Evolutionary conservation across 2,888 invertebrate species (phyloP).

Genomic region (Philhelius pedissequus): DNA sequence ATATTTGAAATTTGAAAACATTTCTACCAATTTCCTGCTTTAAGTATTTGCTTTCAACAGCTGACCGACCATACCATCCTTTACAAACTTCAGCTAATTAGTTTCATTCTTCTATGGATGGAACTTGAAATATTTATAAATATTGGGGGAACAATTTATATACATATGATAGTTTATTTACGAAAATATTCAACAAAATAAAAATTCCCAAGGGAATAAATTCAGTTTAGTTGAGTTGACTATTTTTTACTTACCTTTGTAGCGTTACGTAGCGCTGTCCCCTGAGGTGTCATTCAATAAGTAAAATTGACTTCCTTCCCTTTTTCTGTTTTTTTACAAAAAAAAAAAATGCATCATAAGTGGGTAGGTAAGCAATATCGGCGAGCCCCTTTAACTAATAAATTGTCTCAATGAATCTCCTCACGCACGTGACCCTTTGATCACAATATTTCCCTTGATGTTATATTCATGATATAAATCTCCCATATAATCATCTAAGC

Average conservation of each 20-base stretch:
- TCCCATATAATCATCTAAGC: constrained; percentile 27
- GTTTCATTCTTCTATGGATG: no score
- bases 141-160: no score
- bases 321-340: not conserved
- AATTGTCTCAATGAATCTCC: constrained; percentile 31
- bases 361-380: not conserved
- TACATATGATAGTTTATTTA: no score
- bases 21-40: no score
- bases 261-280: not conserved
- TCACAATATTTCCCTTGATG: not conserved
- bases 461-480: not conserved
- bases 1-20: no score
- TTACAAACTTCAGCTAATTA: no score
- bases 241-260: not conserved
- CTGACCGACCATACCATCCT: no score
- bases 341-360: not conserved
- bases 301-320: not conserved
- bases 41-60: no score
- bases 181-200: no score
- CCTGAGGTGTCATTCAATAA: constrained; percentile 29
- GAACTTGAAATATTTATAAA: no score
- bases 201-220: not conserved
- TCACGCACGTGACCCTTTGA: constrained; percentile 52
- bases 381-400: constrained; percentile 10
- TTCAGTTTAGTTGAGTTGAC: not conserved